These are phyloP conservation scores for Melanophora roralis DNA, from an alignment of 2,888 invertebrate genomes.

Conservation along the genomic window DNA sequence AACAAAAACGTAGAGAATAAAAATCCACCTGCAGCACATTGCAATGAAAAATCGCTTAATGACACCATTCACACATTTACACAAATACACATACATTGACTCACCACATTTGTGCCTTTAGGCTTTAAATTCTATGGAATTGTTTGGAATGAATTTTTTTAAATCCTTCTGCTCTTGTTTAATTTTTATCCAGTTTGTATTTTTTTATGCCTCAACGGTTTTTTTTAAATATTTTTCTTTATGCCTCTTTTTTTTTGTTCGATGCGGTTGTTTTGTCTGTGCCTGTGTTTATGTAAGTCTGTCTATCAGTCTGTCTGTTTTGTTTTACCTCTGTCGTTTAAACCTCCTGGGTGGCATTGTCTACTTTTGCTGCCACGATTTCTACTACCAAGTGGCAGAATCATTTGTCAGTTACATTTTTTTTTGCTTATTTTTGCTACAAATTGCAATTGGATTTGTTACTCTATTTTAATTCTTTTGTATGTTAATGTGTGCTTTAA, in stretches of 20 bases:
- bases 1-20: constrained; percentile 32
- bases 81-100: too few species aligned
- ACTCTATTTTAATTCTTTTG: constrained; percentile 52
- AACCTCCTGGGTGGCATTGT: constrained; percentile 59
- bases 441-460: constrained; percentile 69
- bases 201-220: constrained; percentile 12
- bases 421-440: constrained; percentile 19
- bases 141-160: constrained; percentile 45
- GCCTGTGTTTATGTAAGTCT: constrained; percentile 10
- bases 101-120: constrained; percentile 58
- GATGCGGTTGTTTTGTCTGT: constrained; percentile 24
- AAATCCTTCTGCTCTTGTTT: constrained; percentile 26
- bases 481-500: constrained; percentile 57
- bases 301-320: constrained; percentile 22
- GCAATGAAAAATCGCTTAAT: constrained; percentile 76
- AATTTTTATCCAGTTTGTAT: constrained; percentile 41
- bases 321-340: constrained; percentile 46
- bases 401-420: constrained; percentile 66
- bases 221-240: not conserved
- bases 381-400: constrained; percentile 62
- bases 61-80: constrained; percentile 71
- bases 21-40: constrained; percentile 74
- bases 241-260: constrained; percentile 39
- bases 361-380: constrained; percentile 54
- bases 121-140: constrained; percentile 61